Base-by-base conservation (phyloP, 2,888 invertebrate genomes). In the Idaea straminata region DNA sequence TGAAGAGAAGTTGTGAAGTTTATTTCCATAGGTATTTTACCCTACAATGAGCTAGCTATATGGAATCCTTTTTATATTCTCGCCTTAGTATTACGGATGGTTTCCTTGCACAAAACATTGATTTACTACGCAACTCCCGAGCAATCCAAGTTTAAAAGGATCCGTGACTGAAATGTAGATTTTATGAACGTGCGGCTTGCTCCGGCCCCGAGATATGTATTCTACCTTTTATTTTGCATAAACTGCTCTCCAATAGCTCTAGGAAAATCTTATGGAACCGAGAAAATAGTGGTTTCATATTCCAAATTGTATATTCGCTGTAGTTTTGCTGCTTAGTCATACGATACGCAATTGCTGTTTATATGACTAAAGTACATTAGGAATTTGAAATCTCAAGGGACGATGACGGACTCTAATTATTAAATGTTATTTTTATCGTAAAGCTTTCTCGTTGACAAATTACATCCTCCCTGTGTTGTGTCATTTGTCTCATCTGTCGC, bases 401-500 rank as follows among this genome's bases (percentile, higher is more conserved):
- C 47, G 47, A 4, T 13, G 13, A 4, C 47, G 13, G 47, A 47
- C 13, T 47, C 47, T 47, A 47, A 47, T 47, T 47, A 47, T 47
- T 47, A 47, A 25, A 25, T 59, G 16, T 59, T 59, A 25, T 34
- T 59, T 59, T 59, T 59, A 25, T 34, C 25, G 61, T 61, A 61
- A 61, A 34, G 61, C n/a, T n/a, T n/a, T 16, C 10, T 35, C 61
- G 61, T 34, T 61, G 35, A 15, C 61, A 36, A 61, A 13, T 47
- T 13, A 61, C 36, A 7, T 35, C 35, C 35, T 61, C 35, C 36
- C 38, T 35, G 35, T 47, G 61, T 61, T 61, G 15, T 61, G 61
- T 47, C 61, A 61, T 61, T 61, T 61, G 38, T 36, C 36, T 35
- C 61, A 61, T 35, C 35, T 15, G 61, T 38, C 47, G 36, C 36